These are phyloP conservation scores for Hybognathus amarus DNA, from an alignment of 2,797 vertebrate genomes.

Conservation along the genomic window DNA sequence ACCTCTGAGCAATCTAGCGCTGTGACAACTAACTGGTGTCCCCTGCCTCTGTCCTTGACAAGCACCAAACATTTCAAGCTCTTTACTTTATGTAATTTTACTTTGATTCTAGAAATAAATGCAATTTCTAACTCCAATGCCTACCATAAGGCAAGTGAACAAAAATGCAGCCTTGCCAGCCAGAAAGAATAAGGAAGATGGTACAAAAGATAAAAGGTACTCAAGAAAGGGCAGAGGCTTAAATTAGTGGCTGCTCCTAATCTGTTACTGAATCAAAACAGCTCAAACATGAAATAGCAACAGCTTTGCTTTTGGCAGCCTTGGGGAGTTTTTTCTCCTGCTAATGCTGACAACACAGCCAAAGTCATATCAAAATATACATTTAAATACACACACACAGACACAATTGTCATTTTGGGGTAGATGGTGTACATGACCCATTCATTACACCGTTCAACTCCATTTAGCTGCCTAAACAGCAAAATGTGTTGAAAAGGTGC, in stretches of 20 bases:
- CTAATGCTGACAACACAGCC: neutral
- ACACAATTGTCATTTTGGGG: neutral
- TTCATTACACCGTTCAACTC: slow-evolving; percentile 4
- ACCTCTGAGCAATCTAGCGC: neutral
- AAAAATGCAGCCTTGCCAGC: neutral
- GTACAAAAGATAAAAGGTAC: neutral
- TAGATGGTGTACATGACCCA: neutral
- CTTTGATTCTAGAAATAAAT: neutral
- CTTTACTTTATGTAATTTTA: neutral
- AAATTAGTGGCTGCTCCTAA: neutral
- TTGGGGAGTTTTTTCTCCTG: neutral
- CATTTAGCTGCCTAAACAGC: neutral
- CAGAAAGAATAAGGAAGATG: slow-evolving; percentile 5
- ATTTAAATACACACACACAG: no score
- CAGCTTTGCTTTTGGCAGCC: neutral
- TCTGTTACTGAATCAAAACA: neutral
- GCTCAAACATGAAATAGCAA: neutral
- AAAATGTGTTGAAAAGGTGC: slow-evolving; percentile 12
- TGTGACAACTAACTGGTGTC: neutral
- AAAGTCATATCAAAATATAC: neutral
- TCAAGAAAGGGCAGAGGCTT: neutral
- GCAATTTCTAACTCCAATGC: neutral
- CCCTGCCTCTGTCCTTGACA: neutral
- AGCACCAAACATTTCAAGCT: neutral
- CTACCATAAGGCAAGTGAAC: neutral